Conservation (phyloP, 2,113 vertebrate species). For the Barbus barbus region DNA sequence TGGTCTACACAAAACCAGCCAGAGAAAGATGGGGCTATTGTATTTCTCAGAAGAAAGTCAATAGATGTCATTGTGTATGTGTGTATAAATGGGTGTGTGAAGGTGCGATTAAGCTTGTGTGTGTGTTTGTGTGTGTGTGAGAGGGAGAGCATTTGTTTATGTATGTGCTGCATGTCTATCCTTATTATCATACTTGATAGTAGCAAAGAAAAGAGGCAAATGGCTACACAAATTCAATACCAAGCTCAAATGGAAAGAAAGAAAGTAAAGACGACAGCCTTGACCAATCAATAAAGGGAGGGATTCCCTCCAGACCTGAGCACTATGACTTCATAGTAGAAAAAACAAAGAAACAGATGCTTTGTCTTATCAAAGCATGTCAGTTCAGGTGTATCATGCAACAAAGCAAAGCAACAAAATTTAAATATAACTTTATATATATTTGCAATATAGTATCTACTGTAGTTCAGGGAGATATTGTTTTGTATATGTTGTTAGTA, state of each 20-base stretch:
- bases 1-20: constrained; percentile 29
- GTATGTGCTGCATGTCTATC: constrained; percentile 24
- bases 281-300: constrained; percentile 39
- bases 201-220: constrained; percentile 1
- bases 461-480: neutral
- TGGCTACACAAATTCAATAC: constrained; percentile 34
- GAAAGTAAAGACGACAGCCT: constrained; percentile 31
- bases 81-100: constrained; percentile 16
- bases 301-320: constrained; percentile 30
- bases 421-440: neutral
- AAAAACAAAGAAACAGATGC: constrained; percentile 11
- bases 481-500: neutral
- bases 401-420: neutral
- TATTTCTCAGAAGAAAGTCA: constrained; percentile 33
- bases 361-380: too few species aligned
- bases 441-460: neutral
- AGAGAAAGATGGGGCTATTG: constrained; percentile 31
- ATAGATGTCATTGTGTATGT: constrained; percentile 18
- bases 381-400: constrained; percentile 1
- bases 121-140: constrained; percentile 24
- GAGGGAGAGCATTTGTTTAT: neutral
- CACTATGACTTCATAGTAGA: constrained; percentile 14
- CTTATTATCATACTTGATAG: constrained; percentile 34
- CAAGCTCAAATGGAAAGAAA: constrained; percentile 18
- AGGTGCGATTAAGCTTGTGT: constrained; percentile 8